A percentile compares a stretch with the other conserved stretches of the same genome.
Evolutionary conservation across 2,888 invertebrate genomes (phyloP).

Genomic region (Cabera pusaria): DNA sequence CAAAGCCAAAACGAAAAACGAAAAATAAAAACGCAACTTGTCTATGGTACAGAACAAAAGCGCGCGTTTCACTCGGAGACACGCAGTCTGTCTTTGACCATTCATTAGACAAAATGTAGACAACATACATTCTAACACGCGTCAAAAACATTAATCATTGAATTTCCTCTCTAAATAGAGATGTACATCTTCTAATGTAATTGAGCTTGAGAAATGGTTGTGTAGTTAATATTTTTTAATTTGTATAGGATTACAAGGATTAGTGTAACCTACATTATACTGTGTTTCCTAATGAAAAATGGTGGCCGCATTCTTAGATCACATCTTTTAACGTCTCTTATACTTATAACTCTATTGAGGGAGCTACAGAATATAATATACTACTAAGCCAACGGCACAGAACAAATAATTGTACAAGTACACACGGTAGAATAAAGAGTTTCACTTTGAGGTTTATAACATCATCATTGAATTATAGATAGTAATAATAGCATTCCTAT

Average conservation of each 20-base stretch:
- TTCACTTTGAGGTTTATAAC: too few relatives aligned
- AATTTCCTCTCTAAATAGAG: slow-evolving; percentile 41
- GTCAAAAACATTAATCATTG: slow-evolving; percentile 50
- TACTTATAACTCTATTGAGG: slow-evolving; percentile 8
- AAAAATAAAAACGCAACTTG: slow-evolving; percentile 49
- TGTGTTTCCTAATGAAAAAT: slow-evolving; percentile 37
- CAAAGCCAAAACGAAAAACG: slow-evolving; percentile 48
- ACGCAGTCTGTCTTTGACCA: slow-evolving; percentile 57
- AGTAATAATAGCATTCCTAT: too few relatives aligned
- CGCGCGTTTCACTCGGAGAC: slow-evolving; percentile 45
- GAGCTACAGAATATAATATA: too few relatives aligned
- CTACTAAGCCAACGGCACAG: too few relatives aligned
- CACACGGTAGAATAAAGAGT: too few relatives aligned
- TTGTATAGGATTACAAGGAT: slow-evolving; percentile 65
- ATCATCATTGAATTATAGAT: too few relatives aligned
- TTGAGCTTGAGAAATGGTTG: slow-evolving; percentile 48
- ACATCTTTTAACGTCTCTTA: slow-evolving; percentile 5
- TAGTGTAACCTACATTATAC: slow-evolving; percentile 48
- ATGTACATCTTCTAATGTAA: slow-evolving; percentile 39
- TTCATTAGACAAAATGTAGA: slow-evolving; percentile 42
- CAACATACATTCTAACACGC: slow-evolving; percentile 40
- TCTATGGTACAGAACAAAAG: slow-evolving; percentile 55
- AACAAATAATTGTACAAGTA: too few relatives aligned
- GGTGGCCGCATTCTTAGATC: slow-evolving; percentile 14
- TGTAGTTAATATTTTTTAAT: slow-evolving; percentile 59